Percentiles rank a stretch among this genome's conserved stretches.
These are phyloP conservation scores for Spilarctia lutea DNA, from an alignment of 2,888 invertebrate genomes.

Conservation along the genomic window DNA sequence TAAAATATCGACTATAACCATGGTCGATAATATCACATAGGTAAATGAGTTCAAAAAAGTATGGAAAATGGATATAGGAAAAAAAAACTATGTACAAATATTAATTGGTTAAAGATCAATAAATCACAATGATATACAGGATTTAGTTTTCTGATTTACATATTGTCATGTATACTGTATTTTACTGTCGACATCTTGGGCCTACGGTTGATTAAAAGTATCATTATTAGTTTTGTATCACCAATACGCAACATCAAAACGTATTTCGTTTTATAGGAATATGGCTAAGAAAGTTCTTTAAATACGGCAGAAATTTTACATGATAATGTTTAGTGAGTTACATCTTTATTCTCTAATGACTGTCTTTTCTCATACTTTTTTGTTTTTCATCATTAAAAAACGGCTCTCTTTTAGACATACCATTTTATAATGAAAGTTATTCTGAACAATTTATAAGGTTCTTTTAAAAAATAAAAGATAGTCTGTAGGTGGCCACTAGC, in stretches of 20 bases:
- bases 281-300: slow-evolving; percentile 38
- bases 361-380: background rate
- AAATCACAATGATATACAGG: slow-evolving; percentile 39
- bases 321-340: slow-evolving; percentile 15
- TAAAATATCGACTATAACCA: background rate
- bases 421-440: background rate
- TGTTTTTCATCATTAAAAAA: background rate
- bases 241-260: slow-evolving; percentile 39
- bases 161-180: slow-evolving; percentile 46
- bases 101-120: slow-evolving; percentile 36
- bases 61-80: background rate
- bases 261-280: slow-evolving; percentile 45
- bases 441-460: background rate
- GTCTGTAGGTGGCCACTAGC: slow-evolving; percentile 34
- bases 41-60: background rate
- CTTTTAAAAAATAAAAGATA: slow-evolving; percentile 8
- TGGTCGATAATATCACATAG: background rate
- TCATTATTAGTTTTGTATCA: slow-evolving; percentile 53
- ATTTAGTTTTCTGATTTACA: slow-evolving; percentile 37
- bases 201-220: slow-evolving; percentile 48
- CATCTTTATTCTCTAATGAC: slow-evolving; percentile 8
- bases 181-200: slow-evolving; percentile 47
- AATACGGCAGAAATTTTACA: slow-evolving; percentile 34
- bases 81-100: slow-evolving; percentile 5
- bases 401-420: background rate